phyloP scores from a whole-genome alignment of 2,113 vertebrate genomes.

The Halichoerus grypus region DNA sequence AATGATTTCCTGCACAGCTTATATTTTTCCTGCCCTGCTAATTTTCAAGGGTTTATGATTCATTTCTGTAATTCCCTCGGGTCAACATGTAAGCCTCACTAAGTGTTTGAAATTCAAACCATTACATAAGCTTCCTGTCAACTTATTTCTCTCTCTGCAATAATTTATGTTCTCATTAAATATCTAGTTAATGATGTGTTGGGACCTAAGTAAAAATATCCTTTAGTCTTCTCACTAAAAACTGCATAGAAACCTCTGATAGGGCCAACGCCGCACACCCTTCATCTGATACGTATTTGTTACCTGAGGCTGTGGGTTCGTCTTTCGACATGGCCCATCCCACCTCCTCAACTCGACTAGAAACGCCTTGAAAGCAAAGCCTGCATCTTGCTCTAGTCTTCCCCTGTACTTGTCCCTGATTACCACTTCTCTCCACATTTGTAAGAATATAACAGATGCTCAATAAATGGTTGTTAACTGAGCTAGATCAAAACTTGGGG shows the following conservation, averaged over 20 bases:
- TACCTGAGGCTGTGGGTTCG: neutral
- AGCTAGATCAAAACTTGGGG: neutral
- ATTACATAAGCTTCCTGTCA: conserved; percentile 40
- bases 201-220: neutral
- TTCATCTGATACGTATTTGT: neutral
- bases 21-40: conserved; percentile 39
- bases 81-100: neutral
- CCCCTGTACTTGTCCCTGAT: neutral
- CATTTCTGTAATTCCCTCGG: neutral
- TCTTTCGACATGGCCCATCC: conserved; percentile 4
- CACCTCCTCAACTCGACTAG: neutral
- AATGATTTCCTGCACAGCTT: conserved; percentile 35
- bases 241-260: neutral
- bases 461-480: neutral
- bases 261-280: neutral
- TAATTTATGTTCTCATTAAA: neutral
- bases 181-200: neutral
- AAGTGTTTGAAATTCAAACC: conserved; percentile 43
- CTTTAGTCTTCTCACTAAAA: conserved; percentile 14
- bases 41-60: conserved; percentile 39
- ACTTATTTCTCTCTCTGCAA: conserved; percentile 38
- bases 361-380: neutral
- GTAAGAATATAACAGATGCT: conserved; percentile 10
- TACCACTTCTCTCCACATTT: neutral
- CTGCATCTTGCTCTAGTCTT: neutral